Percentiles rank a stretch among this genome's conserved stretches.
phyloP scores from a whole-genome alignment of 2,888 invertebrate genomes.

The Alcis repandata region DNA sequence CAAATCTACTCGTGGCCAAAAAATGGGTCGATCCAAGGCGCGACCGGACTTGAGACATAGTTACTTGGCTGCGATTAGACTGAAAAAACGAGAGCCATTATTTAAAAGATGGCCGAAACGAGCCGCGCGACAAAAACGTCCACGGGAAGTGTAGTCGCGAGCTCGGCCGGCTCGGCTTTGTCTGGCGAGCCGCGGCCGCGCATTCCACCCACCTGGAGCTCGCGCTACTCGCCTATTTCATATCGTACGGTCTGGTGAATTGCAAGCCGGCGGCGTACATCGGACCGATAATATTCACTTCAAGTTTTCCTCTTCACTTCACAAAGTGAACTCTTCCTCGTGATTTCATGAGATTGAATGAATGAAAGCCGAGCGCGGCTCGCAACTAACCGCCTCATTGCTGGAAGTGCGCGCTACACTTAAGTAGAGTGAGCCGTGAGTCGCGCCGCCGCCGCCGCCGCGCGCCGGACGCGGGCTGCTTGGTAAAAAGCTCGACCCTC shows the following conservation, averaged over 20 bases:
- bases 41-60: constrained; percentile 58
- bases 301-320: no score
- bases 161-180: constrained; percentile 49
- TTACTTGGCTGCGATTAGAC: constrained; percentile 65
- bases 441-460: not conserved
- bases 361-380: no score
- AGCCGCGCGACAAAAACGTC: constrained; percentile 71
- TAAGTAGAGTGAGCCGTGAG: not conserved
- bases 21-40: constrained; percentile 60
- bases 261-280: no score
- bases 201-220: constrained; percentile 29
- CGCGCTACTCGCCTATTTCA: not conserved
- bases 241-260: no score
- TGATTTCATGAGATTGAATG: no score
- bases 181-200: constrained; percentile 40
- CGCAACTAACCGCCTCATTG: no score
- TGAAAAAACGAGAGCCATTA: constrained; percentile 71
- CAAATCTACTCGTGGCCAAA: constrained; percentile 54
- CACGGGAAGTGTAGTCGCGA: constrained; percentile 54
- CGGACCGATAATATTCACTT: no score
- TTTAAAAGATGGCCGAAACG: constrained; percentile 70
- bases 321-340: no score
- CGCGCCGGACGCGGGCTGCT: not conserved
- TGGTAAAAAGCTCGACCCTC: not conserved
- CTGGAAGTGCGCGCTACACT: no score